Evolutionary conservation across 2,113 vertebrate genomes (phyloP), one percentile per base, ranked within the genome.

Genomic region (Paralichthys olivaceus): DNA sequence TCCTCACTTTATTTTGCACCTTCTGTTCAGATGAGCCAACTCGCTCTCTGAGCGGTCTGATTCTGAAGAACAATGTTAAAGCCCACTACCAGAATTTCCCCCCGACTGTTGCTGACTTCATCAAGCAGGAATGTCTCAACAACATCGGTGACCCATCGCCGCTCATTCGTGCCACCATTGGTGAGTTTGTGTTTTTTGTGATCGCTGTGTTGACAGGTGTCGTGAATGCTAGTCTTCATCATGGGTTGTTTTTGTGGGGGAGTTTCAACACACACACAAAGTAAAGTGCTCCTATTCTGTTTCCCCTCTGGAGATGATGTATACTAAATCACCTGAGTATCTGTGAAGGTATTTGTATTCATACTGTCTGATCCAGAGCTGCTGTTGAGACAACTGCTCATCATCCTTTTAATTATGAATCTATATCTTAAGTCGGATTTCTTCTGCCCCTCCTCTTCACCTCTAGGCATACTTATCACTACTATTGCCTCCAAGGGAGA

Each of bases 11-110:
- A 17, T 47, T 47, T 47, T 47, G 45, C 15, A 47, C 15, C 45
- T 19, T 56, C 40, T 62, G 26, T 7, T 5, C 54, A 98, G 97
- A 98, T 64, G 97, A 98, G 85, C 97, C 97, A 0, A 98, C 97
- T 0, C 96, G 97, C 17, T 98, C 97, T 7, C 94, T 98, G 20
- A 98, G 97, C 1, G 97, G 97, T 59, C 92, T 98, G 77, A 98
- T 99, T 72, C 93, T 98, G 68, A 99, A 99, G 93, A 99, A 98
- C 93, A 99, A 99, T 0, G 97, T 98, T 45, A 99, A 99, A 88
- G 97, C 97, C 0, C 97, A 99, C 74, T 99, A 96, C 90, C 96
- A 97, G 94, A 97, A 95, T 90, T 98, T 98, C 72, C 97, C 97
- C 0, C 92, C 94, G 0, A 86, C 94, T 0, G 97, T 98, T 83